Conservation (phyloP, 2,888 invertebrate genomes). For the Lumbricus terrestris region DNA sequence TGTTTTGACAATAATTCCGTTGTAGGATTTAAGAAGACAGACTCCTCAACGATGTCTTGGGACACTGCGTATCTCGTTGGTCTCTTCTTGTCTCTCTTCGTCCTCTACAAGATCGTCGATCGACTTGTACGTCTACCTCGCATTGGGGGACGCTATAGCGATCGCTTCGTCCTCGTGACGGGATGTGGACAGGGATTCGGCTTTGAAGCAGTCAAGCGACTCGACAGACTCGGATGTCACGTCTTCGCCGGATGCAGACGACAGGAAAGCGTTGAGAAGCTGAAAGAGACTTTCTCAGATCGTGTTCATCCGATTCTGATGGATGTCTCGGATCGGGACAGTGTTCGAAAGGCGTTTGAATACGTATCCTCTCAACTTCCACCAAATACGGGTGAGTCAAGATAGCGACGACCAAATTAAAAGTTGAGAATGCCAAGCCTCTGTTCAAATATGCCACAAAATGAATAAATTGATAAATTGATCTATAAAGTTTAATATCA, state of each 20-base stretch:
- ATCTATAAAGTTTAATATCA: too few relatives aligned
- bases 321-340: not conserved
- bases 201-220: not conserved
- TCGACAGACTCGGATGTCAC: slow-evolving; percentile 27
- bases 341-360: not conserved
- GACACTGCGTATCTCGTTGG: not conserved
- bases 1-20: too few relatives aligned
- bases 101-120: slow-evolving; percentile 16
- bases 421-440: too few relatives aligned
- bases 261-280: slow-evolving; percentile 23
- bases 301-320: slow-evolving; percentile 9
- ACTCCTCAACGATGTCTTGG: too few relatives aligned
- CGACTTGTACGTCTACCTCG: slow-evolving; percentile 5
- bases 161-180: slow-evolving; percentile 23
- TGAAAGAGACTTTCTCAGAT: slow-evolving; percentile 22
- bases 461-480: too few relatives aligned
- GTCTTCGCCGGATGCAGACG: slow-evolving; percentile 30
- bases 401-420: too few relatives aligned
- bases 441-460: too few relatives aligned
- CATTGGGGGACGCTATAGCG: not conserved
- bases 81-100: not conserved
- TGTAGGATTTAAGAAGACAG: too few relatives aligned
- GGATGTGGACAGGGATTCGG: slow-evolving; percentile 32
- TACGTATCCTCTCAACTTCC: not conserved
- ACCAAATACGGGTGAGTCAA: not conserved